Conservation (phyloP, 2,888 invertebrate genomes). For the Sesia bembeciformis region DNA sequence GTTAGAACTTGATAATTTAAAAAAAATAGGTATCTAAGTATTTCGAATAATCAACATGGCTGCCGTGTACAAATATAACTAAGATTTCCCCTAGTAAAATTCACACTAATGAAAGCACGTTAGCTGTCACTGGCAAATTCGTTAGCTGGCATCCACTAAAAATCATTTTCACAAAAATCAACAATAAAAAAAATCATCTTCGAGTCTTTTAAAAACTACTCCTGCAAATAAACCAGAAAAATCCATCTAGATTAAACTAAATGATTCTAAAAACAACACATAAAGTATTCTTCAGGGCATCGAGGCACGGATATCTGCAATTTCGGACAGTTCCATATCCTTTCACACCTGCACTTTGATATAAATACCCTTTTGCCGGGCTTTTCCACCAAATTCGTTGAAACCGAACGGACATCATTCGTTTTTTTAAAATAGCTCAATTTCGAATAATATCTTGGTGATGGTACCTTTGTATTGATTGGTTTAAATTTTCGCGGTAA, state of each 20-base stretch:
- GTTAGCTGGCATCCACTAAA: too few relatives aligned
- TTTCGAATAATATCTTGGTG: constrained; percentile 35
- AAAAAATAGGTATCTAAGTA: too few relatives aligned
- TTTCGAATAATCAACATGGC: too few relatives aligned
- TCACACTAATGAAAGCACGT: too few relatives aligned
- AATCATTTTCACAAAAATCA: too few relatives aligned
- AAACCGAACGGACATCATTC: constrained; percentile 16
- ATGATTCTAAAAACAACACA: constrained; percentile 52
- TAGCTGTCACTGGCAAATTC: too few relatives aligned
- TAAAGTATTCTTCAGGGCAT: constrained; percentile 61
- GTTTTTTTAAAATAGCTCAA: constrained; percentile 41
- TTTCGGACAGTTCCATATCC: constrained; percentile 65
- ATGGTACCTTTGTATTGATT: constrained; percentile 17
- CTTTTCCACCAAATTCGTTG: constrained; percentile 39
- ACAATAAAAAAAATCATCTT: too few relatives aligned
- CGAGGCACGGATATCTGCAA: constrained; percentile 60
- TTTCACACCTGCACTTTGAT: constrained; percentile 60
- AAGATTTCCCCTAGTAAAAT: too few relatives aligned
- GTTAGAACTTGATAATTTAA: too few relatives aligned
- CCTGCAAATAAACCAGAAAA: too few relatives aligned
- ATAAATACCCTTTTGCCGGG: constrained; percentile 37
- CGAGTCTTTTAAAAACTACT: too few relatives aligned
- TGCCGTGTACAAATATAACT: too few relatives aligned
- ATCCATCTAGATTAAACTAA: not conserved
- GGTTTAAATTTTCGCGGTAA: not conserved